Base-by-base conservation (phyloP, 2,113 vertebrate genomes). In the Ginglymostoma cirratum region DNA sequence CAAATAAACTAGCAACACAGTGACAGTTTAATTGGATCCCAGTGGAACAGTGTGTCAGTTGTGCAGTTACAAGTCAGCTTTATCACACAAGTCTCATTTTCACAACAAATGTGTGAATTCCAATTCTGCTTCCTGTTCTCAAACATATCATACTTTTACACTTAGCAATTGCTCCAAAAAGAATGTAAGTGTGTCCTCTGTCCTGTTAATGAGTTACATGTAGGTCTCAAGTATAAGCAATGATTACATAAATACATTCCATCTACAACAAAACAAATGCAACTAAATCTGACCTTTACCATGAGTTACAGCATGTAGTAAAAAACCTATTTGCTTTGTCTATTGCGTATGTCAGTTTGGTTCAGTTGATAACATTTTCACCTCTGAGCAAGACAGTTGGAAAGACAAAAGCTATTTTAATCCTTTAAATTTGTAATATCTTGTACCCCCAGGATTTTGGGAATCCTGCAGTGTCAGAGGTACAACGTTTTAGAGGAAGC, bases 1-100 rank as follows among this genome's bases (percentile, higher is more conserved):
- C 30, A n/a, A 55, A n/a, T 38, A 34, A 61, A 92, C 80, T 23
- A 55, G 12, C 23, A 15, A 65, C 5, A 92, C 55, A 65, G 12
- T 92, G 52, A n/a, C 52, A 92, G 52, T 15, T 92, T 92, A 92
- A 92, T 92, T 92, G 55, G 87, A 92, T 92, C 87, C 52, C 87
- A 61, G 34, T 92, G 87, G 87, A 92, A 92, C 87, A 65, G 65
- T 0, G 30, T 65, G 87, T n/a, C 87, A 92, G 55, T n/a, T 15
- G 30, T 34, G 15, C 87, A n/a, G 14, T n/a, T 61, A 65, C 87
- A 92, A 61, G 14, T n/a, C 52, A 19, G 34, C 52, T 92, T 92
- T n/a, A 61, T 65, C 27, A 17, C 55, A 61, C 27, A 21, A n/a
- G 38, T 23, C 21, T 89, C 27, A 24, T 87, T 52, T 55, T 27